Conservation (phyloP, 2,797 vertebrate genomes). For the Clarias fuscus region DNA sequence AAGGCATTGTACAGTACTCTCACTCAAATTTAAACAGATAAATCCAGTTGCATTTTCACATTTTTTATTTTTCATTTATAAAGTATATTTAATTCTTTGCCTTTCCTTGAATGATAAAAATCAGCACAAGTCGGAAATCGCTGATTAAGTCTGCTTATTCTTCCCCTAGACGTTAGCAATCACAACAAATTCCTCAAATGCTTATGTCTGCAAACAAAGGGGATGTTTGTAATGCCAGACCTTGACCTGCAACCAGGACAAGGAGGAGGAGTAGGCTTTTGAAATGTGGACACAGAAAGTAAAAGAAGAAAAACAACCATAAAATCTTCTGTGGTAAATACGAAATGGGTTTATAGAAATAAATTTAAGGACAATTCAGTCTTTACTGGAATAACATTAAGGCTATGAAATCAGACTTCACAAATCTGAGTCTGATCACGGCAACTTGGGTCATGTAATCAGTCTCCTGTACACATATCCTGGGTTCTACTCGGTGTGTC, state of each 20-base stretch:
- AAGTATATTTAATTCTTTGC: background rate
- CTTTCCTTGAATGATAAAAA: background rate
- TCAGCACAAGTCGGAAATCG: background rate
- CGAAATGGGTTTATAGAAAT: background rate
- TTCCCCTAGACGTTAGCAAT: slow-evolving; percentile 58
- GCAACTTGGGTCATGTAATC: background rate
- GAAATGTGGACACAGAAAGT: slow-evolving; percentile 28
- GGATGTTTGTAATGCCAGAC: slow-evolving; percentile 56
- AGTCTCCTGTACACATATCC: background rate
- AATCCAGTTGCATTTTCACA: slow-evolving; percentile 25
- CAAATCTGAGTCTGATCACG: background rate
- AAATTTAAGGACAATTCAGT: background rate
- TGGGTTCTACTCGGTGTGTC: background rate
- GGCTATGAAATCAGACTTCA: background rate
- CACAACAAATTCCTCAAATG: slow-evolving; percentile 74
- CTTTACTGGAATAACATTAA: background rate
- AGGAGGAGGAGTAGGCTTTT: slow-evolving; percentile 36
- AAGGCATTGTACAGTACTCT: background rate
- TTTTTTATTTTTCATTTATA: background rate
- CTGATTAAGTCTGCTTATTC: slow-evolving; percentile 49
- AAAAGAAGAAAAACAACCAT: background rate
- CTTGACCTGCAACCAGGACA: slow-evolving; percentile 44
- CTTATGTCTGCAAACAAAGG: slow-evolving; percentile 68
- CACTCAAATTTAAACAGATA: background rate
- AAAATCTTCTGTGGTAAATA: background rate